Percentiles rank a stretch among this genome's conserved stretches.
Evolutionary conservation across 2,797 vertebrate species (phyloP).

Genomic region (Carcharodon carcharias): DNA sequence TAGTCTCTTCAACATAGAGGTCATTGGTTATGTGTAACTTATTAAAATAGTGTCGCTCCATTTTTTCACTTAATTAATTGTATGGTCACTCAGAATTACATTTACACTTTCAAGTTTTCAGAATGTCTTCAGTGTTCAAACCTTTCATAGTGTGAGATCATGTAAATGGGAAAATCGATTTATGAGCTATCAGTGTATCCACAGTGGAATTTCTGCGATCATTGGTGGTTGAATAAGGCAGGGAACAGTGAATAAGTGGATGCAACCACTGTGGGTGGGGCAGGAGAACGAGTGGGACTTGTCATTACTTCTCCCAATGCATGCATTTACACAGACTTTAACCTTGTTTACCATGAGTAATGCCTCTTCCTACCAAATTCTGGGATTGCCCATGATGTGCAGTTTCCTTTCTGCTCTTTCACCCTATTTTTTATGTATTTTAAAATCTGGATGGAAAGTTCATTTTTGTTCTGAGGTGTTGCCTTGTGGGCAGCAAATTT

Average conservation of each 20-base stretch:
- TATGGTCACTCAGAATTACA: not conserved
- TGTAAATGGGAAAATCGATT: not conserved
- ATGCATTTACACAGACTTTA: not conserved
- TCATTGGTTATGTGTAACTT: not conserved
- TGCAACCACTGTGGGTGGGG: not conserved
- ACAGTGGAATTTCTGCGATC: not conserved
- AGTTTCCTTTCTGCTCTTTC: not conserved
- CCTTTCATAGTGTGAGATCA: not conserved
- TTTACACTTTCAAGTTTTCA: not conserved
- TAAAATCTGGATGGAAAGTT: not conserved
- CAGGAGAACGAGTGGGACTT: not conserved
- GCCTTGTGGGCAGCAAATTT: not conserved
- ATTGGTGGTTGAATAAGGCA: not conserved
- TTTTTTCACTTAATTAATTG: too few species aligned
- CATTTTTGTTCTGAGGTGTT: not conserved
- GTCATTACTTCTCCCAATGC: not conserved
- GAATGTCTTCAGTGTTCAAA: too few species aligned
- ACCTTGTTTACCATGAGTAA: not conserved
- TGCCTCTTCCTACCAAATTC: not conserved
- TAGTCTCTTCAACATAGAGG: not conserved
- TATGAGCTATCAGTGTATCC: not conserved
- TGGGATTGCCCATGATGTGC: not conserved
- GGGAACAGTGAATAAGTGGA: not conserved
- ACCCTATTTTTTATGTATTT: not conserved
- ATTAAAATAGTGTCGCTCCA: too few species aligned